Evolutionary conservation across 2,113 vertebrate species (phyloP).

Genomic region (Cranoglanis bouderius): DNA sequence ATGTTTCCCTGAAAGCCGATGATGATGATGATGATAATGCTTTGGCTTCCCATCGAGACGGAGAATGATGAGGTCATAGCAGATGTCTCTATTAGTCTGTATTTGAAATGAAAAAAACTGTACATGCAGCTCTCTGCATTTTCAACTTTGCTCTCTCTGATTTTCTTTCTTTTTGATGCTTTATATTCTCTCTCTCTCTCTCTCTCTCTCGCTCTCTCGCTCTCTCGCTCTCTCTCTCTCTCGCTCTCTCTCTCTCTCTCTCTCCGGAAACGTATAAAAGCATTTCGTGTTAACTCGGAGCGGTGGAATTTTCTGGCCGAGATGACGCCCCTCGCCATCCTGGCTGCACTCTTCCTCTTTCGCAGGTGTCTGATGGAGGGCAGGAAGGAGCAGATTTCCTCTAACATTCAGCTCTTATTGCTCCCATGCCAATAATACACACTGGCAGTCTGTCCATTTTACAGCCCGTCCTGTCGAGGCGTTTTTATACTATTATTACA

Average conservation of each 20-base stretch:
- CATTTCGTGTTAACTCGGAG: neutral
- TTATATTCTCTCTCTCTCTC: neutral
- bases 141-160: neutral
- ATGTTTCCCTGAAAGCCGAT: constrained; percentile 43
- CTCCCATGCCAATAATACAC: constrained; percentile 22
- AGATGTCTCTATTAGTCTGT: constrained; percentile 9
- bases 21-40: neutral
- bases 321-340: constrained; percentile 27
- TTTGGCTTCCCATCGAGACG: neutral
- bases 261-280: constrained; percentile 33
- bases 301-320: neutral
- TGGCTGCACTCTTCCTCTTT: constrained; percentile 49
- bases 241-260: neutral
- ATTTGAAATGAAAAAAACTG: neutral
- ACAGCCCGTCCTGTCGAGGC: neutral
- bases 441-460: constrained; percentile 10
- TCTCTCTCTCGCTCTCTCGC: too few relatives aligned
- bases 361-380: constrained; percentile 48
- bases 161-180: neutral
- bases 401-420: constrained; percentile 6
- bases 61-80: neutral
- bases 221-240: too few relatives aligned
- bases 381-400: constrained; percentile 48
- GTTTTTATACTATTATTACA: neutral
- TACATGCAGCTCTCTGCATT: neutral